These are phyloP conservation scores for Passer montanus DNA, from an alignment of 2,113 vertebrate species.

Conservation along the genomic window DNA sequence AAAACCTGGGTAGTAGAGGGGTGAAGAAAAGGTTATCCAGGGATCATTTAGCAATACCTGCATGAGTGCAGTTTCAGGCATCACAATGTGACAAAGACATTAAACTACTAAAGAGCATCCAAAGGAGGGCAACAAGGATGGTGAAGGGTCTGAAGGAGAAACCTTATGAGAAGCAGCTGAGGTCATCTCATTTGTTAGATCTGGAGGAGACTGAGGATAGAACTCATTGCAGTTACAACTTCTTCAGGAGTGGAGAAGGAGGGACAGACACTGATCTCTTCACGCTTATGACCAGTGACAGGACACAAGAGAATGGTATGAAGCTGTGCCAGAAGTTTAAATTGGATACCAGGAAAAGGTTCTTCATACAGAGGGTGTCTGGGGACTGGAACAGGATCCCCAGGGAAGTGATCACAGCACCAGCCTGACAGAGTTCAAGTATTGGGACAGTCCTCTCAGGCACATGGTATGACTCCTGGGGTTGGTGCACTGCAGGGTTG, in stretches of 20 bases:
- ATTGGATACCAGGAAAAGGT: background rate
- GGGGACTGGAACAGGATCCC: background rate
- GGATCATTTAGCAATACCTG: no score
- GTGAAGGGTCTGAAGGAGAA: background rate
- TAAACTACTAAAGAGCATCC: background rate
- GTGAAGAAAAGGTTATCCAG: background rate
- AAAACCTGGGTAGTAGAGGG: background rate
- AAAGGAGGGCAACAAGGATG: background rate
- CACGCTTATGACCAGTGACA: background rate
- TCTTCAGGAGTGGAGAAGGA: no score
- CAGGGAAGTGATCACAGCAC: background rate
- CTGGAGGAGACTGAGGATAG: background rate
- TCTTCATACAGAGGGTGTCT: rapidly evolving
- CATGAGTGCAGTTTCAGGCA: background rate
- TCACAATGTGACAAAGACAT: background rate
- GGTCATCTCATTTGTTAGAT: background rate
- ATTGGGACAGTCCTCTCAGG: background rate
- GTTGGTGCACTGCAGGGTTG: background rate
- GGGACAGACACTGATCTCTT: background rate
- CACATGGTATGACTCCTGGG: background rate
- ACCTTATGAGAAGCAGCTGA: background rate
- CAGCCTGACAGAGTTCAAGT: background rate
- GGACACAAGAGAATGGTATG: background rate
- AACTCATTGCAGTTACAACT: background rate
- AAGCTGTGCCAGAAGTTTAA: background rate